Conservation (phyloP, 2,888 invertebrate species). For the Microdon myrmicae region DNA sequence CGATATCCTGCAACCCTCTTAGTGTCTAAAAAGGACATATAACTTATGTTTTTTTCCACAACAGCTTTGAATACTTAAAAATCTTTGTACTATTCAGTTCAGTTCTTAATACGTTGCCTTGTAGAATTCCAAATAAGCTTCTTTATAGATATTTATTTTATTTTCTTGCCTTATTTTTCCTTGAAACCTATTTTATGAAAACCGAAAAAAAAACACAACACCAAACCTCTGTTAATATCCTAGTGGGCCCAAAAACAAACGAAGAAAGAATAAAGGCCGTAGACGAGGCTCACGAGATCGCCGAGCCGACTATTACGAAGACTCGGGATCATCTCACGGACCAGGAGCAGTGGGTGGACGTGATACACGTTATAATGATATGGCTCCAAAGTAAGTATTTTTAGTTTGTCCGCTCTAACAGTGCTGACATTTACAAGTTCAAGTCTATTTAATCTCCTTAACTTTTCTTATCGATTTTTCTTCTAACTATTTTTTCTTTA, state of each 20-base stretch:
- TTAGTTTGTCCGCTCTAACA: slow-evolving; percentile 29
- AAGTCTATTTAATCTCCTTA: neutral
- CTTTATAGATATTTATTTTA: slow-evolving; percentile 1
- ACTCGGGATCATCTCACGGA: slow-evolving; percentile 67
- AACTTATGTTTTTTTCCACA: neutral
- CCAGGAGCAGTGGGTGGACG: slow-evolving; percentile 69
- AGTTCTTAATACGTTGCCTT: slow-evolving; percentile 15
- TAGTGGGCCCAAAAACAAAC: slow-evolving; percentile 67
- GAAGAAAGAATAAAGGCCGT: slow-evolving; percentile 66
- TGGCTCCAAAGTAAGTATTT: slow-evolving; percentile 84
- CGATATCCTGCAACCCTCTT: neutral
- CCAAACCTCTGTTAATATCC: slow-evolving; percentile 48
- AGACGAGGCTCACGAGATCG: slow-evolving; percentile 61
- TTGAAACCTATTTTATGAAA: slow-evolving; percentile 30
- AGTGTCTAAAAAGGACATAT: no score
- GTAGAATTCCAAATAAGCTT: slow-evolving; percentile 20
- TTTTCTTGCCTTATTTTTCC: slow-evolving; percentile 31
- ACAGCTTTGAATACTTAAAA: no score
- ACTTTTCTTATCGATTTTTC: neutral
- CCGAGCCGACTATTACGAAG: slow-evolving; percentile 68
- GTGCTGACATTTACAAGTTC: neutral
- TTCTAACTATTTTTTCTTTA: neutral
- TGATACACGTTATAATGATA: slow-evolving; percentile 83
- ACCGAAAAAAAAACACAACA: slow-evolving; percentile 18
- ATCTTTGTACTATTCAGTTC: no score